Evolutionary conservation across 2,888 invertebrate genomes (phyloP), one percentile per base, ranked within the genome.

Genomic region (Stictocephala bisonia): DNA sequence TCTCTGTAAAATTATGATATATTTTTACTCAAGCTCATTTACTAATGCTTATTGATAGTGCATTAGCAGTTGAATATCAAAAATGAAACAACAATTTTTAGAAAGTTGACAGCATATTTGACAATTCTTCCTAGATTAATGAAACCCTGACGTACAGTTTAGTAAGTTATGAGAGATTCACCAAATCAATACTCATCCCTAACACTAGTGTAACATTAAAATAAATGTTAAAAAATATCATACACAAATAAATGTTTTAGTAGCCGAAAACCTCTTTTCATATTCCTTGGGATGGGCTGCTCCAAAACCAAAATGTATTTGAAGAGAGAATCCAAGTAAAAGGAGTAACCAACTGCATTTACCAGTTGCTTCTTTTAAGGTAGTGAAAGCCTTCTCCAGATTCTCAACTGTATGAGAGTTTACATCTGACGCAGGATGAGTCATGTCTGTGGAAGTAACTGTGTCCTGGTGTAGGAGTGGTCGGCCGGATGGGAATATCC

Each of bases 281-380:
- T 7, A 13, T 15, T 50, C 9, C 13, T 15, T 50, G 13, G 13
- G 7, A 11, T 18, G 15, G 18, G 9, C 15, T 29, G 3, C n/a
- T 20, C 15, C 15, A 29, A 24, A 26, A 6, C 31, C 15, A 60
- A 60, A 60, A 58, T 11, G 26, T 58, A 27, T 18, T n/a, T 7
- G 15, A 58, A 58, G 13, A 7, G 9, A 35, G 9, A 35, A 11
- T 11, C 35, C n/a, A n/a, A n/a, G n/a, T n/a, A n/a, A n/a, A n/a
- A n/a, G n/a, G n/a, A n/a, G n/a, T n/a, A 13, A n/a, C 3, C 0
- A 31, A 11, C 15, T 9, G 9, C 24, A 15, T 60, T 75, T 80
- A 88, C 91, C 92, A 18, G 94, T 93, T 0, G 91, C 89, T 81
- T 90, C 89, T 87, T 93, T 93, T 0, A 94, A 85, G 77, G 89